A percentile compares a stretch with the other conserved stretches of the same genome.
These are phyloP conservation scores for Amphilophus citrinellus DNA, from an alignment of 2,113 vertebrate species.

Conservation along the genomic window DNA sequence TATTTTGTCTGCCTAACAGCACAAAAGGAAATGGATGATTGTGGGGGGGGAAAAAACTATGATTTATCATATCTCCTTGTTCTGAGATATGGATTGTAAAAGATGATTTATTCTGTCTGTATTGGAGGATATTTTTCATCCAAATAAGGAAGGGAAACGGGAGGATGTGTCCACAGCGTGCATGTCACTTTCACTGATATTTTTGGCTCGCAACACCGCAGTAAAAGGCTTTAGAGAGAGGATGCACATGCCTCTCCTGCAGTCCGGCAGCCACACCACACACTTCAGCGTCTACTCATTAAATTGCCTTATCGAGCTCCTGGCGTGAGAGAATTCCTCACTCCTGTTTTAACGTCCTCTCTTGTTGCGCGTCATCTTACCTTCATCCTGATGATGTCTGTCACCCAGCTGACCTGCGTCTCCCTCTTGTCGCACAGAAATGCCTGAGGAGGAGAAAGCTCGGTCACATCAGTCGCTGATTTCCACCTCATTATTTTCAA, in stretches of 20 bases:
- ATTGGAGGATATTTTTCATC: constrained; percentile 38
- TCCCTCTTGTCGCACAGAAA: constrained; percentile 90
- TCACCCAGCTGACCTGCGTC: constrained; percentile 88
- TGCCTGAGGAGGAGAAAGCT: constrained; percentile 81
- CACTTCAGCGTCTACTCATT: neutral
- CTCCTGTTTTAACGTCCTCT: neutral
- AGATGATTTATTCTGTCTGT: constrained; percentile 39
- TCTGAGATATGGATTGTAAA: constrained; percentile 37
- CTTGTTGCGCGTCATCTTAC: constrained; percentile 70
- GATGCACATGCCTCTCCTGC: neutral
- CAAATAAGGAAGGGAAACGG: constrained; percentile 1
- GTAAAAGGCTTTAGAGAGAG: neutral
- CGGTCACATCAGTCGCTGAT: constrained; percentile 8
- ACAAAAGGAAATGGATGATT: constrained; percentile 43
- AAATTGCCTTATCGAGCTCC: neutral
- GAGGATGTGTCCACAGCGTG: neutral
- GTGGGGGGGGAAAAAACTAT: neutral
- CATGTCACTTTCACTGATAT: constrained; percentile 25
- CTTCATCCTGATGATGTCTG: constrained; percentile 88
- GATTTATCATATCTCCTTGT: constrained; percentile 56
- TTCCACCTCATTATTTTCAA: constrained; percentile 20
- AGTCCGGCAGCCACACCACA: neutral
- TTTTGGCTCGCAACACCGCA: neutral
- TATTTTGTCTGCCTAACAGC: constrained; percentile 47
- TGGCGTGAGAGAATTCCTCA: neutral